Evolutionary conservation across 2,113 vertebrate genomes (phyloP).

Genomic region (Alethe castanea): DNA sequence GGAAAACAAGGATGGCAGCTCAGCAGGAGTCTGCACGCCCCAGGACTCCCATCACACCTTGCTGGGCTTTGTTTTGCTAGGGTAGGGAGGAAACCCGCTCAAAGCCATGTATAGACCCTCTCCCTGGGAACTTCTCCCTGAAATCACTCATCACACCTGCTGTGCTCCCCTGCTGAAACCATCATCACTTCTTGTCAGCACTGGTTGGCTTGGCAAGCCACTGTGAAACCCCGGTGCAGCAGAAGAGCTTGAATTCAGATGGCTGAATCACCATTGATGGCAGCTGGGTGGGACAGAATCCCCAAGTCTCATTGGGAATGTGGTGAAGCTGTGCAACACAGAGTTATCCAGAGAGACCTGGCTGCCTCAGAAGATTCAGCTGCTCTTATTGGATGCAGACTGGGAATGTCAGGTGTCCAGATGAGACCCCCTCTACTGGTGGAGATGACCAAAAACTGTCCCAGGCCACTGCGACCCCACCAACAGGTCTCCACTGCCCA

Average conservation of each 20-base stretch:
- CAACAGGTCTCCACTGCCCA: neutral
- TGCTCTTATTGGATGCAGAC: neutral
- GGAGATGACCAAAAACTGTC: neutral
- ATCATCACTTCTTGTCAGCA: neutral
- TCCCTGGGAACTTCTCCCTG: neutral
- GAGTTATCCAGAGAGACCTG: neutral
- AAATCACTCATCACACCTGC: neutral
- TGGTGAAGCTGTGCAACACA: neutral
- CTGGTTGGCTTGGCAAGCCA: neutral
- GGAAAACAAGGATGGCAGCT: neutral
- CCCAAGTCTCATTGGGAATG: neutral
- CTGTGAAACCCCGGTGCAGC: neutral
- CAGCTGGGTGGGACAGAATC: neutral
- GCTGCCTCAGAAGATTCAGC: neutral
- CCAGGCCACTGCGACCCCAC: neutral
- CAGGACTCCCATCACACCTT: neutral
- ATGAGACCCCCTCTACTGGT: neutral
- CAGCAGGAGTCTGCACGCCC: neutral
- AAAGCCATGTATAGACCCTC: neutral
- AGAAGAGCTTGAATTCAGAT: fast-evolving
- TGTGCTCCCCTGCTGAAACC: neutral
- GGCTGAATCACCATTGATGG: neutral
- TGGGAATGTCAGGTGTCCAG: neutral
- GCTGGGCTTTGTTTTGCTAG: neutral
- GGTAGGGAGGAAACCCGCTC: neutral